Evolutionary conservation across 64 coral and sea anemone genomes (phyloP).

Genomic region (Acropora tenuis): DNA sequence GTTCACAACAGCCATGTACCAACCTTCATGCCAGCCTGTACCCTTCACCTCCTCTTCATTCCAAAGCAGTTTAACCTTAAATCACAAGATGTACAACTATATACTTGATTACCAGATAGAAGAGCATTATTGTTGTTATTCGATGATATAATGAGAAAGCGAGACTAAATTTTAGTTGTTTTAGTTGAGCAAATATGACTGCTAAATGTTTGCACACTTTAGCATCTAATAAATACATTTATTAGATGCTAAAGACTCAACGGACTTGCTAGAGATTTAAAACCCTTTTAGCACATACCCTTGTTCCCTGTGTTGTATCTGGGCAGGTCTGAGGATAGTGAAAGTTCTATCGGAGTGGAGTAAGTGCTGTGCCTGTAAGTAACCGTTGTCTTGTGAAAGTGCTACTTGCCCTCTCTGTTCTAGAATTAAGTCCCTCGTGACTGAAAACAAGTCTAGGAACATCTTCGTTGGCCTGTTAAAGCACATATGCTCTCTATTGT

Average conservation of each 20-base stretch:
- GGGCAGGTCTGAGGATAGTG: conserved; percentile 40
- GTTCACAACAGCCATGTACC: neutral
- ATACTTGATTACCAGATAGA: conserved; percentile 10
- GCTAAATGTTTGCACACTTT: conserved; percentile 1
- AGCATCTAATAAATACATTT: neutral
- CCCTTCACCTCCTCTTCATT: conserved; percentile 17
- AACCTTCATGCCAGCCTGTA: conserved; percentile 26
- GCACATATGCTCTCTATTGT: conserved; percentile 46
- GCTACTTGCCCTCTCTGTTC: conserved; percentile 23
- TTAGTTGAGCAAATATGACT: neutral
- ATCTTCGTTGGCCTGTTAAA: conserved; percentile 42
- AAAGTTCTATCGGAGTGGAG: conserved; percentile 22
- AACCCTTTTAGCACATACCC: neutral
- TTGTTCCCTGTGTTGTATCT: conserved; percentile 35
- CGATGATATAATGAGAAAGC: neutral
- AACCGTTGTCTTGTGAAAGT: neutral
- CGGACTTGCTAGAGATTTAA: neutral
- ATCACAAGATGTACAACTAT: neutral
- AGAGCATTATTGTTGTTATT: neutral
- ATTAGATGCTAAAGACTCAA: too few species aligned
- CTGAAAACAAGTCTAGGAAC: conserved; percentile 42
- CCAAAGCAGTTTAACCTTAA: conserved; percentile 43
- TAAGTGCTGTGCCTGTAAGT: conserved; percentile 54
- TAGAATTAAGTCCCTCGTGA: conserved; percentile 18
- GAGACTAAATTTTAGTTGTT: neutral